Base-by-base conservation (phyloP, 1,140 invertebrate species). In the Aphaenogaster floridana region DNA sequence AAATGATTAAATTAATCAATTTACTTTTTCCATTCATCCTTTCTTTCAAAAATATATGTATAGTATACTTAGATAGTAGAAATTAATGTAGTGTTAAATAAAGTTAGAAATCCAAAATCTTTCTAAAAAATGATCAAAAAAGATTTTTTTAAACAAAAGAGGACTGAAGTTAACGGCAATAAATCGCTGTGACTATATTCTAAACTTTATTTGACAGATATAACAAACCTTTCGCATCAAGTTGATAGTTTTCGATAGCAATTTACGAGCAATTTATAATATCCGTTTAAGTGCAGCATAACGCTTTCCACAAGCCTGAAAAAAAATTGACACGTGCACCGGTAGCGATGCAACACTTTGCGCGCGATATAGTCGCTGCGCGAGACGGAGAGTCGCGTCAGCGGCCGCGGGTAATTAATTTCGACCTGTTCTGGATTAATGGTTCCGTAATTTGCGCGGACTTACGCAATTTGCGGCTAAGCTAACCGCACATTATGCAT, bases 401-500 rank as follows among this genome's bases (percentile, higher is more conserved):
- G 15, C 36, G 9, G 28, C n/a, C 64, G 45, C 54, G 28, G 28
- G 17, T 59, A 74, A 83, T 74, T 83, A 83, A 83, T 83, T 74
- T 74, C 54, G 17, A 34, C 8, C 11, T 34, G 15, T 45, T 81
- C 66, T 28, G 80, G 28, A 83, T 83, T 83, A 83, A 76, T 61
- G 28, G 54, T 76, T 74, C n/a, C 54, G n/a, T 76, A 71, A 81
- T 81, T 81, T 72, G 48, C 77, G 48, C 28, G 79, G 50, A 81
- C 48, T 72, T 81, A 81, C 21, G 66, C 36, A 76, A 84, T 76
- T 84, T 76, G 68, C 54, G 80, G 80, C 42, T 68, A 28, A 39
- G 57, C 69, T 39, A 21, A 76, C 69, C 80, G 80, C 80, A 76
- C 28, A 84, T 84, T 84, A 63, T 28, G 80, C 54, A 39, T 74